These are phyloP conservation scores for Drosophila pseudoananassae DNA, from an alignment of 1,140 invertebrate species.

Conservation along the genomic window DNA sequence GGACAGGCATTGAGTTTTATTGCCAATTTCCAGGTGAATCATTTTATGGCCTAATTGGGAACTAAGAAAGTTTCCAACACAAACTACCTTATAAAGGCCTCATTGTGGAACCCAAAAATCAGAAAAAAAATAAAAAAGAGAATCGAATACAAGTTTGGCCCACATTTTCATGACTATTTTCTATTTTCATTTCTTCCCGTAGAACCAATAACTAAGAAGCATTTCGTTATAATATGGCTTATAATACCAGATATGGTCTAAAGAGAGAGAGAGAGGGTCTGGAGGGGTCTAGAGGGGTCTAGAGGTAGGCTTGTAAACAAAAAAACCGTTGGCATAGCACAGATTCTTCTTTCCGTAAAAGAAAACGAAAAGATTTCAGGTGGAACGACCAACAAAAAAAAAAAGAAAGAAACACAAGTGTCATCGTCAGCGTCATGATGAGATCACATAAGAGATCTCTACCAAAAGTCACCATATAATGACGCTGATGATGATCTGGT, in stretches of 20 bases:
- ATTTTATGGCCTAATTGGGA: conserved; percentile 63
- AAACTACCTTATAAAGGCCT: background rate
- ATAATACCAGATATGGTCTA: conserved; percentile 39
- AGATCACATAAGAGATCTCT: conserved; percentile 1
- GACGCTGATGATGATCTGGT: conserved; percentile 28
- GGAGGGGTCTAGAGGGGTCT: background rate
- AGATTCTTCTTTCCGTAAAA: conserved; percentile 55
- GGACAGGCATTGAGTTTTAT: conserved; percentile 27
- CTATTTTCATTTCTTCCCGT: background rate
- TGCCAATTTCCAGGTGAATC: conserved; percentile 55
- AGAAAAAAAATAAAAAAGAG: background rate
- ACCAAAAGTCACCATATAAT: conserved; percentile 4
- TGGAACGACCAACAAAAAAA: conserved; percentile 45
- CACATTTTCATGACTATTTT: conserved; percentile 33
- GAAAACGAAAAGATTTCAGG: conserved; percentile 78
- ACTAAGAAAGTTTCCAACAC: conserved; percentile 29
- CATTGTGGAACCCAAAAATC: conserved; percentile 5
- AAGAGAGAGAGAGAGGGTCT: no score
- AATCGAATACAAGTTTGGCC: conserved; percentile 36
- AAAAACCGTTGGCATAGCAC: conserved; percentile 68
- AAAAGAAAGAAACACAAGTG: conserved; percentile 38
- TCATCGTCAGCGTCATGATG: conserved; percentile 49
- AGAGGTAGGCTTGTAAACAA: conserved; percentile 28
- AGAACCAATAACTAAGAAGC: conserved; percentile 7
- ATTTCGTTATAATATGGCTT: conserved; percentile 54